phyloP scores from a whole-genome alignment of 2,888 invertebrate species.

The Lasioglossum malachurum region DNA sequence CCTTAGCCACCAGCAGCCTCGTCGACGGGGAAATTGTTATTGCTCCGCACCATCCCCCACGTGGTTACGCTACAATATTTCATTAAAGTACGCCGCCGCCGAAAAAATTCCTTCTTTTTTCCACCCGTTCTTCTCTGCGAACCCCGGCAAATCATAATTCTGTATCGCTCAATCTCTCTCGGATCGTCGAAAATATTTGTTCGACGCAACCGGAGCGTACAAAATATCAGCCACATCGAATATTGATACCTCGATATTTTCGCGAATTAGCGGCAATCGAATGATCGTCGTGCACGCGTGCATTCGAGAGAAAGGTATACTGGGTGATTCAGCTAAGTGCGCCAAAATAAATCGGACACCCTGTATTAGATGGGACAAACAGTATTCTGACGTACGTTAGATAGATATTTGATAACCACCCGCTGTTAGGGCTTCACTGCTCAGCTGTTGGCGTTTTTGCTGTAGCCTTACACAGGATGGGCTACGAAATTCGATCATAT shows the following conservation, averaged over 20 bases:
- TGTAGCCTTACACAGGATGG: too few species aligned
- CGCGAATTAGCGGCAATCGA: not conserved
- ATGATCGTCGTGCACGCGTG: not conserved
- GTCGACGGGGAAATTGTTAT: conserved; percentile 33
- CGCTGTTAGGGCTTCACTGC: too few species aligned
- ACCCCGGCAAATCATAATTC: conserved; percentile 12
- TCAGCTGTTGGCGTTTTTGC: too few species aligned
- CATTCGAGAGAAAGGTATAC: not conserved
- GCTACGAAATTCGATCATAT: too few species aligned
- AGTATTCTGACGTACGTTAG: not conserved
- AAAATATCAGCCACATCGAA: not conserved
- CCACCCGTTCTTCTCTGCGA: not conserved
- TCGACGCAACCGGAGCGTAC: not conserved
- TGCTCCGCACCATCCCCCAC: conserved; percentile 5
- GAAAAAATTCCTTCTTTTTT: conserved; percentile 4
- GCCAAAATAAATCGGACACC: not conserved
- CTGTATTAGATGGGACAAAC: not conserved
- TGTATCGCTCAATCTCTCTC: not conserved
- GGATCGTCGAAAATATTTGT: conserved; percentile 22
- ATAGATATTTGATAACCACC: not conserved
- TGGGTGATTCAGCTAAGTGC: not conserved
- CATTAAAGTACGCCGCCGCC: not conserved
- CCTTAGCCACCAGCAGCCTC: not conserved
- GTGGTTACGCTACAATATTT: conserved; percentile 15
- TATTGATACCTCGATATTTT: not conserved